Evolutionary conservation across 2,113 vertebrate genomes (phyloP).

Genomic region (Ptychochromis oligacanthus): DNA sequence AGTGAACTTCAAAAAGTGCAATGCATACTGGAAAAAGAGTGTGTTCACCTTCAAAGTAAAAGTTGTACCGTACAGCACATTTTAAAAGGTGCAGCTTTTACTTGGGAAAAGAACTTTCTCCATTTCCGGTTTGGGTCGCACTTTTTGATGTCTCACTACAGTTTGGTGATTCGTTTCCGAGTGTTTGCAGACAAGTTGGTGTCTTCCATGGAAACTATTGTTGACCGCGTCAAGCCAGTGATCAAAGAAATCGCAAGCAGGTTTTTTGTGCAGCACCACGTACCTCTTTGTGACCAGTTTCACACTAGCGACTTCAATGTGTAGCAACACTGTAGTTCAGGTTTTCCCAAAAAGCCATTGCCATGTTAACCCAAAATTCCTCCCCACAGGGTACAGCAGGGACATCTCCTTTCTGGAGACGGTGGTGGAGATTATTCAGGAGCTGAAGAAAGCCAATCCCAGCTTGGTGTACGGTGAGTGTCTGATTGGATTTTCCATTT

Average conservation of each 20-base stretch:
- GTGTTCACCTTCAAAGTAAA: too few relatives aligned
- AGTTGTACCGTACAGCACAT: too few relatives aligned
- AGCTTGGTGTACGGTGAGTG: constrained; percentile 90
- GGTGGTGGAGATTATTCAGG: constrained; percentile 93
- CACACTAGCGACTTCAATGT: background rate
- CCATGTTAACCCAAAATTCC: background rate
- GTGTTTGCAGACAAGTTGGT: background rate
- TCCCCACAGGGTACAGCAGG: constrained; percentile 87
- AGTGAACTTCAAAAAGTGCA: background rate
- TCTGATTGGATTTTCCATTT: background rate
- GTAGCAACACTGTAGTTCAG: background rate
- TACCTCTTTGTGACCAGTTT: background rate
- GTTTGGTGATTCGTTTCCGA: too few relatives aligned
- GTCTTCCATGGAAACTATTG: background rate
- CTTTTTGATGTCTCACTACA: too few relatives aligned
- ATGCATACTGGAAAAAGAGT: too few relatives aligned
- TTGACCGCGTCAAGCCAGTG: background rate
- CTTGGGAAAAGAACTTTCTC: too few relatives aligned
- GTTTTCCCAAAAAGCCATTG: background rate
- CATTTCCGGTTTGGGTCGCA: too few relatives aligned
- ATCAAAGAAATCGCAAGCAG: background rate
- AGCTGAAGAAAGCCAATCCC: constrained; percentile 89
- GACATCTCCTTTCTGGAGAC: constrained; percentile 91
- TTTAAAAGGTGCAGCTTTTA: too few relatives aligned
- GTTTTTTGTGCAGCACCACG: background rate